Percentiles rank a stretch among this genome's conserved stretches.
Conservation (phyloP, 2,113 vertebrate species). For the Amphiprion percula region DNA sequence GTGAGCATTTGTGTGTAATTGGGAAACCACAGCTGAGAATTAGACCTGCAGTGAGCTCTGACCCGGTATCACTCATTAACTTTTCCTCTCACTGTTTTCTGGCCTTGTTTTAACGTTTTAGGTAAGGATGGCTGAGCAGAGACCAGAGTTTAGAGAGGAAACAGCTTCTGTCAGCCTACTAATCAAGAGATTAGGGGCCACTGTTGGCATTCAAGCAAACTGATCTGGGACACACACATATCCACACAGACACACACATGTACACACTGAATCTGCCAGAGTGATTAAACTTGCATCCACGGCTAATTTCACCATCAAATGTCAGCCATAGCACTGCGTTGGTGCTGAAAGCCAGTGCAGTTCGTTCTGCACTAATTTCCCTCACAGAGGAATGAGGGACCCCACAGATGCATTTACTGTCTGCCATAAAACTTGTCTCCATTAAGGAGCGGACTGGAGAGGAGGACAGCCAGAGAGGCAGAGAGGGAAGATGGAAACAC, state of each 20-base stretch:
- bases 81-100: constrained; percentile 53
- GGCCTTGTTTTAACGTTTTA: constrained; percentile 66
- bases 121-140: constrained; percentile 70
- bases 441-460: constrained; percentile 67
- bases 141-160: constrained; percentile 72
- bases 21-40: constrained; percentile 31
- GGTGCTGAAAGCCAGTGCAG: constrained; percentile 70
- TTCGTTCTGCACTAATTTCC: constrained; percentile 80
- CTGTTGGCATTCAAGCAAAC: constrained; percentile 75
- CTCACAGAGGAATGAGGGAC: constrained; percentile 72
- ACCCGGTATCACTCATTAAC: constrained; percentile 59
- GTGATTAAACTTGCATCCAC: constrained; percentile 78
- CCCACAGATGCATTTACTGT: constrained; percentile 78
- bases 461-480: constrained; percentile 49
- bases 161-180: constrained; percentile 80
- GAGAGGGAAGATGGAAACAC: constrained; percentile 17
- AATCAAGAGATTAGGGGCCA: constrained; percentile 85
- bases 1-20: constrained; percentile 1
- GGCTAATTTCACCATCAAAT: constrained; percentile 83
- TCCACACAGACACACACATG: constrained; percentile 31
- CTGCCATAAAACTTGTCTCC: constrained; percentile 78
- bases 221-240: constrained; percentile 66
- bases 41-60: constrained; percentile 46
- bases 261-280: constrained; percentile 57
- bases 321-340: constrained; percentile 70